Evolutionary conservation across 53 echinoderm and acorn worm species (phyloP).

Genomic region (Pentamera pediparva): DNA sequence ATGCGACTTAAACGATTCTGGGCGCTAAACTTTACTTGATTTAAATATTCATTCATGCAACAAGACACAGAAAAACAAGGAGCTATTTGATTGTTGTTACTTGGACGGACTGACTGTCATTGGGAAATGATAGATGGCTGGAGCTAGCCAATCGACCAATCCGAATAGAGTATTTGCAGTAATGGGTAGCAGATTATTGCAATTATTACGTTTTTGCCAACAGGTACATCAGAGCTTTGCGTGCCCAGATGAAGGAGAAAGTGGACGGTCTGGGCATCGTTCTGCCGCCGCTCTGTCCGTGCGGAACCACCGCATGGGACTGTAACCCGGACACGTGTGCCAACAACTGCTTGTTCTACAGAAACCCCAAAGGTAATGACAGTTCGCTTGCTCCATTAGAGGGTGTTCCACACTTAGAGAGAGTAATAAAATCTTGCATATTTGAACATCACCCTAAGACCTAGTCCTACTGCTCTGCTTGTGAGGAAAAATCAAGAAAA

Average conservation of each 20-base stretch:
- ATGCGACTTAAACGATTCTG: no score
- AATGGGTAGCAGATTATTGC: neutral
- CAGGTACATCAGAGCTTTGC: conserved; percentile 81
- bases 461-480: neutral
- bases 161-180: neutral
- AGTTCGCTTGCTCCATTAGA: neutral
- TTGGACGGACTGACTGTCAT: no score
- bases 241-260: conserved; percentile 91
- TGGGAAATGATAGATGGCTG: no score
- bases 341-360: conserved; percentile 93
- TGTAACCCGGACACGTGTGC: conserved; percentile 93
- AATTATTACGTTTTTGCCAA: neutral
- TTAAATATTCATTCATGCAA: no score
- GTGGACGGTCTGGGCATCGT: conserved; percentile 50
- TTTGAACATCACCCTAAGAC: neutral
- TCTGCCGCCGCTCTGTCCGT: conserved; percentile 83
- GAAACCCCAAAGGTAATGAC: conserved; percentile 92
- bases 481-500: no score
- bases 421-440: neutral
- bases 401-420: neutral
- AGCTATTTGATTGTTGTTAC: no score
- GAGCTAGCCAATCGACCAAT: no score
- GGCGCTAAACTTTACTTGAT: no score
- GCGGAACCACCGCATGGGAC: conserved; percentile 81
- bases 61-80: no score